phyloP scores from a whole-genome alignment of 2,888 invertebrate genomes.

The Pasiphila rectangulata region DNA sequence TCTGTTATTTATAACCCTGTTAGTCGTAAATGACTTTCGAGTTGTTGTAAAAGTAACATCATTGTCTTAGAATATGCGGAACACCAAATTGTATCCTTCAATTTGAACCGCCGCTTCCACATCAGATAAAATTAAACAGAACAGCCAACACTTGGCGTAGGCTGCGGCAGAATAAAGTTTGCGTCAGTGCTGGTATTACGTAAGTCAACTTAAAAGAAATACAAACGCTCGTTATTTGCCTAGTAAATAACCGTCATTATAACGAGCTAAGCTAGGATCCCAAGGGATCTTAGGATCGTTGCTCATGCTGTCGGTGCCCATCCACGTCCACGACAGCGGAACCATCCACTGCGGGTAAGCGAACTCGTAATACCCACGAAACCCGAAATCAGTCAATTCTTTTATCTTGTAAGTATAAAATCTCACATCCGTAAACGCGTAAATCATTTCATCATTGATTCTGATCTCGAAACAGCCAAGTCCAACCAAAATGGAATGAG shows the following conservation, averaged over 20 bases:
- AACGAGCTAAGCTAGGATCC: not conserved
- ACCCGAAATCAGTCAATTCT: not conserved
- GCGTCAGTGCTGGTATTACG: no score
- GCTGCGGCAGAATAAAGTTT: no score
- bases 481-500: constrained; percentile 32
- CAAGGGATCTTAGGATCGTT: not conserved
- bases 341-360: not conserved
- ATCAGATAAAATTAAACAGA: no score
- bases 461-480: constrained; percentile 59
- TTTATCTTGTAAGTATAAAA: constrained; percentile 38
- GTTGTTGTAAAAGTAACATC: no score
- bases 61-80: no score
- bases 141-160: no score
- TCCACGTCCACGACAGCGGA: not conserved
- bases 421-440: constrained; percentile 56
- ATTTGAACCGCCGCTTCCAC: no score
- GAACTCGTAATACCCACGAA: not conserved
- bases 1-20: no score
- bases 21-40: no score
- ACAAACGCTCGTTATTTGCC: no score
- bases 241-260: not conserved
- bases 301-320: not conserved
- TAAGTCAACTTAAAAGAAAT: no score
- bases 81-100: no score
- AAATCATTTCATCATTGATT: constrained; percentile 52